Conservation (phyloP, 1,140 invertebrate species). For the Metaphire vulgaris region DNA sequence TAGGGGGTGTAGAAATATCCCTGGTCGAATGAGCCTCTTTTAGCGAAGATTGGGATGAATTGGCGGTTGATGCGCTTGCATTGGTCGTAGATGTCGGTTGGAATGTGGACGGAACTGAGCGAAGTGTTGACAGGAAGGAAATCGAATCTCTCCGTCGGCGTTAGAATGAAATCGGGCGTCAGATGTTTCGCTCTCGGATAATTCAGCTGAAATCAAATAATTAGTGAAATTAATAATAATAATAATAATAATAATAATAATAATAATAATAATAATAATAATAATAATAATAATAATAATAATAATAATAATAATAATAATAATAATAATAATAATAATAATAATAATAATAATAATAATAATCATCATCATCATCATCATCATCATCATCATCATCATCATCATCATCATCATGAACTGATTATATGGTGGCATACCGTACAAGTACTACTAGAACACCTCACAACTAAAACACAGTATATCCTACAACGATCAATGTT, state of each 20-base stretch:
- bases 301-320: slow-evolving; percentile 2
- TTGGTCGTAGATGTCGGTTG: not conserved
- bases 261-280: slow-evolving; percentile 10
- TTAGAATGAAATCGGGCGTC: not conserved
- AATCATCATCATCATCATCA: no score
- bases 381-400: no score
- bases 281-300: slow-evolving; percentile 8
- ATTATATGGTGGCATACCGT: no score
- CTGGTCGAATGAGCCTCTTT: no score
- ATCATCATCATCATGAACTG: no score
- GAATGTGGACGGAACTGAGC: not conserved
- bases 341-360: no score
- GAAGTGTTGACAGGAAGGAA: not conserved
- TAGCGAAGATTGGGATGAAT: no score
- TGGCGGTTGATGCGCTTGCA: not conserved
- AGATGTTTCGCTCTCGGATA: not conserved
- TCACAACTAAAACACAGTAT: no score
- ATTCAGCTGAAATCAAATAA: not conserved
- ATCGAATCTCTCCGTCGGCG: not conserved
- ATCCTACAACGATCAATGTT: no score
- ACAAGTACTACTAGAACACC: no score
- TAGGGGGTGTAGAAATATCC: no score
- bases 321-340: not conserved
- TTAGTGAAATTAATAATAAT: slow-evolving; percentile 1
- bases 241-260: slow-evolving; percentile 8